Evolutionary conservation across 2,797 vertebrate species (phyloP).

Genomic region (Distichodus sexfasciatus): DNA sequence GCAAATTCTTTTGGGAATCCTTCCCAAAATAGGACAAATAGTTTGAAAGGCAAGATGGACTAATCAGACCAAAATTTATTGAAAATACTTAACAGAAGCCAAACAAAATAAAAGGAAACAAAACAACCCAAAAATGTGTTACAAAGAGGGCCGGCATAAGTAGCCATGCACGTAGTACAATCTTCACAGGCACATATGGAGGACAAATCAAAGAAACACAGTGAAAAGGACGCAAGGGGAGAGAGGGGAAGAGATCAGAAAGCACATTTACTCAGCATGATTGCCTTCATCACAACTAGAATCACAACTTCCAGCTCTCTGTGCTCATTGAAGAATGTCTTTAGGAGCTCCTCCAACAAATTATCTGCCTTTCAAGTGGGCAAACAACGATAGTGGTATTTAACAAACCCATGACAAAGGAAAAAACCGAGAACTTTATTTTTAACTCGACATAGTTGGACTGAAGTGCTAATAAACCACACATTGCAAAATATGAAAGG

Average conservation of each 20-base stretch:
- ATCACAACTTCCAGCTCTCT: neutral
- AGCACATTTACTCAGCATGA: slow-evolving; percentile 12
- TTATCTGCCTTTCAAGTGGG: neutral
- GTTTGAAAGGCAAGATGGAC: neutral
- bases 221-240: neutral
- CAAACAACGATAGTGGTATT: neutral
- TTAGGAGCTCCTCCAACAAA: neutral
- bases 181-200: slow-evolving; percentile 41
- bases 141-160: slow-evolving; percentile 31
- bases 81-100: slow-evolving; percentile 40
- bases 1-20: neutral
- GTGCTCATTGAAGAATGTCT: neutral
- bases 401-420: neutral
- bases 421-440: neutral
- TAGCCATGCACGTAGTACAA: slow-evolving; percentile 30
- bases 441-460: neutral
- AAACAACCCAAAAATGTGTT: slow-evolving; percentile 10
- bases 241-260: slow-evolving; percentile 22
- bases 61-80: slow-evolving; percentile 46
- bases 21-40: neutral
- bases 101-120: slow-evolving; percentile 20
- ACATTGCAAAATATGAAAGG: neutral
- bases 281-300: slow-evolving; percentile 1
- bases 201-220: neutral
- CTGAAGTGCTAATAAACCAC: neutral